Evolutionary conservation across 2,113 vertebrate genomes (phyloP).

Genomic region (Rhynchomys soricoides): DNA sequence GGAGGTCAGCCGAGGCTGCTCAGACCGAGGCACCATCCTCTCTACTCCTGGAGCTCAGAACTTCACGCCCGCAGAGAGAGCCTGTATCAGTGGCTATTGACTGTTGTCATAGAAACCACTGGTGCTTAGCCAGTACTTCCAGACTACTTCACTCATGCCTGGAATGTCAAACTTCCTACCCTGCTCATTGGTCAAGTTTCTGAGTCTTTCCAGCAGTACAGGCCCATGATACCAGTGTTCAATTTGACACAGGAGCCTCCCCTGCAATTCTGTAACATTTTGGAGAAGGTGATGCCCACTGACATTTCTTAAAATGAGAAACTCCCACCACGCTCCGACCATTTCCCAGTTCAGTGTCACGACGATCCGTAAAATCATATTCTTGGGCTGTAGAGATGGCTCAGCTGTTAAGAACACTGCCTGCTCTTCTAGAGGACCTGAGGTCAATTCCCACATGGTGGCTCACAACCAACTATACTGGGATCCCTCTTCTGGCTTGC

Average conservation of each 20-base stretch:
- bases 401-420: too few species aligned
- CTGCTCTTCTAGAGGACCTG: too few species aligned
- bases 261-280: not conserved
- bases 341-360: slow-evolving; percentile 9
- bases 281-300: not conserved
- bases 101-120: not conserved
- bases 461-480: too few species aligned
- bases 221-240: not conserved
- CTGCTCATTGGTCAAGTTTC: fast-evolving
- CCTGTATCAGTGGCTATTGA: not conserved
- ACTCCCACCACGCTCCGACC: not conserved
- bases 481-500: too few species aligned
- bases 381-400: not conserved
- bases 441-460: too few species aligned
- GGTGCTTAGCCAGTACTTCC: not conserved
- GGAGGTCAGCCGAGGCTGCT: too few species aligned
- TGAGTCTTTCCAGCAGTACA: not conserved
- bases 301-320: not conserved
- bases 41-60: not conserved
- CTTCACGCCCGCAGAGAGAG: not conserved
- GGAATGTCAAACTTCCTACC: not conserved
- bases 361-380: not conserved
- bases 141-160: not conserved
- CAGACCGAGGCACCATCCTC: fast-evolving
- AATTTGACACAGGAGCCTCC: not conserved